These are phyloP conservation scores for Herminia tarsipennalis DNA, from an alignment of 2,888 invertebrate species.

Conservation along the genomic window DNA sequence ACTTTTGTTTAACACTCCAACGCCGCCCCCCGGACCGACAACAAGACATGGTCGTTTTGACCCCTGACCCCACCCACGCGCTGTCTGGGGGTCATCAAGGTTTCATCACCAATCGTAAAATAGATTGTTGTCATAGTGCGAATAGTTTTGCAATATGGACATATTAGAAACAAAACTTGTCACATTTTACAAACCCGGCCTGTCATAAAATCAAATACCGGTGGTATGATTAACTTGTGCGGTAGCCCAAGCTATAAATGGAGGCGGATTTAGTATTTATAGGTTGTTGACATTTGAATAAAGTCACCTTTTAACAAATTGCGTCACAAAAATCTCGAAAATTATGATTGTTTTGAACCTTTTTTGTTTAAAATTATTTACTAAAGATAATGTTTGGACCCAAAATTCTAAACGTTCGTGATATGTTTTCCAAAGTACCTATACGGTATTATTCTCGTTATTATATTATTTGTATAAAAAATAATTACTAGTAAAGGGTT, in stretches of 20 bases:
- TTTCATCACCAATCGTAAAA: constrained; percentile 4
- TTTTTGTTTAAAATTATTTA: too few relatives aligned
- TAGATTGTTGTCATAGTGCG: not conserved
- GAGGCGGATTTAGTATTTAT: constrained; percentile 13
- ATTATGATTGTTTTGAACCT: too few relatives aligned
- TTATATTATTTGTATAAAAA: too few relatives aligned
- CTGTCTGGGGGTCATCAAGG: constrained; percentile 4
- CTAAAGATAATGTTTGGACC: too few relatives aligned
- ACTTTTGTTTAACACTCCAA: constrained; percentile 27
- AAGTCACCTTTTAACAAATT: not conserved
- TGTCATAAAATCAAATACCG: constrained; percentile 68
- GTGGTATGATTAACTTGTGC: constrained; percentile 58
- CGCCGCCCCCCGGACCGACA: constrained; percentile 32
- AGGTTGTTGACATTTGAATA: not conserved
- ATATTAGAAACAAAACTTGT: constrained; percentile 45
- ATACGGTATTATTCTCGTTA: too few relatives aligned
- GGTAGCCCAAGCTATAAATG: constrained; percentile 30
- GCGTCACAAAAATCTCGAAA: too few relatives aligned
- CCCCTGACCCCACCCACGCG: not conserved
- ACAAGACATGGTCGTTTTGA: constrained; percentile 3
- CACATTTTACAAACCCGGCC: constrained; percentile 50
- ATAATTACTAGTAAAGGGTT: too few relatives aligned
- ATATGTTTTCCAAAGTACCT: too few relatives aligned
- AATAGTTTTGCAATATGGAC: constrained; percentile 5
- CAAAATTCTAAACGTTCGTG: too few relatives aligned